Evolutionary conservation across 2,113 vertebrate species (phyloP), one percentile per base, ranked within the genome.

Genomic region (Oncorhynchus masou): DNA sequence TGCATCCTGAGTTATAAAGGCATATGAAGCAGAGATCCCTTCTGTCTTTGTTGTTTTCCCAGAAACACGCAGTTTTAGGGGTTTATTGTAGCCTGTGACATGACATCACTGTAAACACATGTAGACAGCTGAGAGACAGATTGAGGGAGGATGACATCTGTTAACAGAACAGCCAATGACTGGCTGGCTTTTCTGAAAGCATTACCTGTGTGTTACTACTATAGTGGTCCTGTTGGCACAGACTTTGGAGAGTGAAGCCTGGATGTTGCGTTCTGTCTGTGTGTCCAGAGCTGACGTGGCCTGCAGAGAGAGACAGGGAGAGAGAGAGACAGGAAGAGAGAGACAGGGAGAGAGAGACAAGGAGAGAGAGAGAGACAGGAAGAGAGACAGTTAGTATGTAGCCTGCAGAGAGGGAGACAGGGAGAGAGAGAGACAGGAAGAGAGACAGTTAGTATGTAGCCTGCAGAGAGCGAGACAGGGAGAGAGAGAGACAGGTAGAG

Each of bases 231-330:
- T 94, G 80, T 93, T 91, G 74, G 92, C 71, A 2, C 96, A 98
- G 70, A 98, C 94, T 72, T 93, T 93, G 83, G 94, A 90, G 69
- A 97, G 85, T 5, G 96, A 97, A 7, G 95, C 91, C 84, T 98
- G 96, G 88, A 97, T 97, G 84, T 95, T 96, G 57, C 95, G 91
- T 80, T 97, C 96, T 0, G 95, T 97, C 65, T 95, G 92, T 0
- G 96, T 97, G 91, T 98, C 96, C 27, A 97, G 89, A 0, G 96
- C 94, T 0, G 96, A 97, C 0, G 96, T 97, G 66, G 96, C 96
- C 96, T 97, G 86, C 0, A 34, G 12, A 82, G 15, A 49, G 5
- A 12, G 68, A 12, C 20, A 12, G n/a, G 11, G 68, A 1, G 45
- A 12, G 45, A 24, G n/a, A 22, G 22, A 27, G 3, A 4, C 8